Percentiles rank a stretch among this genome's conserved stretches.
These are phyloP conservation scores for Lucilia sericata DNA, from an alignment of 1,140 invertebrate species.

Conservation along the genomic window DNA sequence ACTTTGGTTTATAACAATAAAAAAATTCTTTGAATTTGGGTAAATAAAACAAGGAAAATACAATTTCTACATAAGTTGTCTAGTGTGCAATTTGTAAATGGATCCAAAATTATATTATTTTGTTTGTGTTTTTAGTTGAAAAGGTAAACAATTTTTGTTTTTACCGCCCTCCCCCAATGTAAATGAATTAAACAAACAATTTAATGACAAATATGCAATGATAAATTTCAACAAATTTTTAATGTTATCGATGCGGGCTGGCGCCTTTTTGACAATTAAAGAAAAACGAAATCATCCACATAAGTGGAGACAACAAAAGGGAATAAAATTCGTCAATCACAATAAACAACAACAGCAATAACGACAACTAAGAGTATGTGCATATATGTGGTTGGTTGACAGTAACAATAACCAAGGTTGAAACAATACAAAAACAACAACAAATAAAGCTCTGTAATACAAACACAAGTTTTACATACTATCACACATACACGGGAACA, in stretches of 20 bases:
- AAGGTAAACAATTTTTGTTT: no score
- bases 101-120: no score
- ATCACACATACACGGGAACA: no score
- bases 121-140: no score
- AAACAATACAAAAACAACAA: background rate
- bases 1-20: no score
- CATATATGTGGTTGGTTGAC: background rate
- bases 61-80: no score
- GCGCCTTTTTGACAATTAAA: conserved; percentile 1
- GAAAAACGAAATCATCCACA: background rate
- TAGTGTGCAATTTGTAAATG: no score
- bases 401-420: background rate
- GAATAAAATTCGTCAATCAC: background rate
- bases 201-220: background rate
- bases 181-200: background rate
- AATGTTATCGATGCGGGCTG: conserved; percentile 2
- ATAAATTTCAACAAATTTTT: background rate
- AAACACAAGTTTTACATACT: no score
- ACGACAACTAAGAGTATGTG: background rate
- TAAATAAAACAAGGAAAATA: no score
- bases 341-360: background rate
- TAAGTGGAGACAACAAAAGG: background rate
- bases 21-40: no score
- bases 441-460: background rate
- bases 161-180: no score